Percentiles rank a stretch among this genome's conserved stretches.
Conservation (phyloP, 2,797 vertebrate species). For the Syngnathus acus region DNA sequence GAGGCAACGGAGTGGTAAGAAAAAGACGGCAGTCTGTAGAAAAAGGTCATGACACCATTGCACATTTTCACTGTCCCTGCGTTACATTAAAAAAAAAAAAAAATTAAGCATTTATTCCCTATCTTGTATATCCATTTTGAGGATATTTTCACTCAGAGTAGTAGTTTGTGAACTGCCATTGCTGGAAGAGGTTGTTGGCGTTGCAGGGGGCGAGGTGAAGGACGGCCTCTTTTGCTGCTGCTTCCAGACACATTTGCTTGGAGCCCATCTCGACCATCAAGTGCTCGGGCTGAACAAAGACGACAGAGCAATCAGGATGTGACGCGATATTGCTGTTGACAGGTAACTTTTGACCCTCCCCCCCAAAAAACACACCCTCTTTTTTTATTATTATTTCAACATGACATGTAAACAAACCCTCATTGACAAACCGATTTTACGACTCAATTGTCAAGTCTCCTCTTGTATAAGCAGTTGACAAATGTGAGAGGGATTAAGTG, state of each 20-base stretch:
- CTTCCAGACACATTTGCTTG: conserved; percentile 75
- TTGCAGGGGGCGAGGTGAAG: conserved; percentile 69
- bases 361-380: too few relatives aligned
- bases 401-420: neutral
- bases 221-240: conserved; percentile 36
- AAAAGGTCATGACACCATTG: conserved; percentile 25
- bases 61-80: conserved; percentile 36
- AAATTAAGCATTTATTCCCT: neutral
- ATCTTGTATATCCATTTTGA: neutral
- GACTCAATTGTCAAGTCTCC: neutral
- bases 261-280: conserved; percentile 68
- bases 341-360: neutral
- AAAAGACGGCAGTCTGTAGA: neutral
- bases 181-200: conserved; percentile 69
- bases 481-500: neutral
- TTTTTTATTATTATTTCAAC: neutral
- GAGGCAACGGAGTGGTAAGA: conserved; percentile 4
- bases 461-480: neutral
- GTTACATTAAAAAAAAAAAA: neutral
- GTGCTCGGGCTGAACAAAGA: conserved; percentile 72
- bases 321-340: neutral
- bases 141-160: conserved; percentile 27
- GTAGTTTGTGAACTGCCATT: conserved; percentile 90
- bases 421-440: neutral
- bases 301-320: neutral